phyloP scores from a whole-genome alignment of 2,113 vertebrate genomes.

The Mugil cephalus region DNA sequence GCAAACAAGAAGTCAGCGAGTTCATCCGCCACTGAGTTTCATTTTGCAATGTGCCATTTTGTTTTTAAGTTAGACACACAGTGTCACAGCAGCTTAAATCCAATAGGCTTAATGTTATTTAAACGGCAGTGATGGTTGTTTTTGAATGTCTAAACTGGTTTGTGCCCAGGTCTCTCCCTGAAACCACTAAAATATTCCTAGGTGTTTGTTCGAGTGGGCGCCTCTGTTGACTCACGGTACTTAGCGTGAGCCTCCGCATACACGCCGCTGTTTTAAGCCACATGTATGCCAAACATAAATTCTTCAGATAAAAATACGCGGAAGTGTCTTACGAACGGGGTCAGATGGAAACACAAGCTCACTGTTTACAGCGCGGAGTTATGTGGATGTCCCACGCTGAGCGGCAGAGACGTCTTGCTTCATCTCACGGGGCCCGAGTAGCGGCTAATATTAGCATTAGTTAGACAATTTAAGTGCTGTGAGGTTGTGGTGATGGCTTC shows the following conservation, averaged over 20 bases:
- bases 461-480: not conserved
- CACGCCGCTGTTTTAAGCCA: conserved; percentile 31
- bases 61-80: no score
- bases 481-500: not conserved
- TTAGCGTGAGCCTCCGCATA: conserved; percentile 34
- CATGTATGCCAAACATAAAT: conserved; percentile 35
- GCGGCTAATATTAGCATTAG: not conserved
- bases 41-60: no score
- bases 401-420: conserved; percentile 5
- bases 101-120: no score
- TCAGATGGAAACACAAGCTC: conserved; percentile 6
- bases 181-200: conserved; percentile 1
- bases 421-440: not conserved
- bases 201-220: conserved; percentile 36
- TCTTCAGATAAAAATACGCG: conserved; percentile 35
- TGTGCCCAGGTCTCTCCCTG: not conserved
- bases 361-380: conserved; percentile 7
- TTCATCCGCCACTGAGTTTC: no score
- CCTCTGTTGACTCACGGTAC: conserved; percentile 27
- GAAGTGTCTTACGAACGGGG: conserved; percentile 1
- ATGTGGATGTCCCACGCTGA: not conserved
- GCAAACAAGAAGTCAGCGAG: no score
- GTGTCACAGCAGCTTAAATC: no score
- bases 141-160: not conserved
- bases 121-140: no score